These are phyloP conservation scores for Sciaenops ocellatus DNA, from an alignment of 2,797 vertebrate species.

Conservation along the genomic window DNA sequence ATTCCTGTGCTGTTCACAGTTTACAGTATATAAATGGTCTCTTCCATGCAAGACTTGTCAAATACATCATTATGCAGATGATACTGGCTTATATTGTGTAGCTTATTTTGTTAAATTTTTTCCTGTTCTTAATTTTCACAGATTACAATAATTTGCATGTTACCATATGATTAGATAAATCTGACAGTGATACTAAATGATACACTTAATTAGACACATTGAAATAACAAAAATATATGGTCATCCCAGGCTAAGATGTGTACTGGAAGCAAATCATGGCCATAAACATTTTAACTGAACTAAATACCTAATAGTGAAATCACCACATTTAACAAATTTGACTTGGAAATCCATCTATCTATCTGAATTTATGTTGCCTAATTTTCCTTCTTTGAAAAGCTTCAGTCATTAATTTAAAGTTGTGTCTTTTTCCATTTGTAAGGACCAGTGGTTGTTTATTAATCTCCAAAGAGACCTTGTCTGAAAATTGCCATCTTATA, in stretches of 20 bases:
- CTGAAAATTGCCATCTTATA: neutral
- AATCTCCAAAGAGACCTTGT: neutral
- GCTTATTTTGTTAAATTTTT: neutral
- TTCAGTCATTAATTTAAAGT: neutral
- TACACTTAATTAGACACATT: neutral
- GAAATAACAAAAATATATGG: no score
- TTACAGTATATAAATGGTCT: neutral
- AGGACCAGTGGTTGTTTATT: slow-evolving; percentile 5
- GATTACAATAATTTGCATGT: neutral
- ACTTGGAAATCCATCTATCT: neutral
- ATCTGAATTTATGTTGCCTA: neutral
- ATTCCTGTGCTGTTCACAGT: neutral
- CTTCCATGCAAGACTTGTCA: neutral
- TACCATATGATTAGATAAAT: neutral
- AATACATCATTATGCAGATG: slow-evolving; percentile 5
- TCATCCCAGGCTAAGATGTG: no score
- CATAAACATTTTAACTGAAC: neutral
- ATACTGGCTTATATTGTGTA: neutral
- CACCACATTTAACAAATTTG: neutral
- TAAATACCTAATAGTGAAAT: neutral
- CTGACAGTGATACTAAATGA: neutral
- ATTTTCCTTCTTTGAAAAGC: neutral
- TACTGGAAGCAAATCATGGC: neutral
- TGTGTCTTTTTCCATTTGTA: neutral
- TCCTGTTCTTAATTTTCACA: neutral